Conservation (phyloP, 2,797 vertebrate genomes). For the Microtus agrestis region DNA sequence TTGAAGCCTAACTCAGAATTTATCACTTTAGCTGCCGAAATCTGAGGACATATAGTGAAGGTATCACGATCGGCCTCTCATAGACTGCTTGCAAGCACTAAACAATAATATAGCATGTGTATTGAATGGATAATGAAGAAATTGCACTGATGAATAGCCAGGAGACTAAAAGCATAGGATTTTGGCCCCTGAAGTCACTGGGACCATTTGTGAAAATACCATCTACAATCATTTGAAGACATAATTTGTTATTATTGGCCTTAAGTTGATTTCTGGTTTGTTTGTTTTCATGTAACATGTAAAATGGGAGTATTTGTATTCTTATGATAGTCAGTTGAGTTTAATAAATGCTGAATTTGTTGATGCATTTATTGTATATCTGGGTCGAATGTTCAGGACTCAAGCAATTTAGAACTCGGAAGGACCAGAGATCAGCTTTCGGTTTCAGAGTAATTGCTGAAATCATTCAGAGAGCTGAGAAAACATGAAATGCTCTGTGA, state of each 20-base stretch:
- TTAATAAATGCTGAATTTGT: background rate
- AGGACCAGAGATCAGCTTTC: background rate
- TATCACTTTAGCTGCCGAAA: background rate
- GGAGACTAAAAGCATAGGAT: background rate
- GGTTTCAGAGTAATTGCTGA: background rate
- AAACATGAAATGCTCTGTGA: background rate
- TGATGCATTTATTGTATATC: background rate
- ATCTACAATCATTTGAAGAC: background rate
- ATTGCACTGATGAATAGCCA: background rate
- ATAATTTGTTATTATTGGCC: background rate
- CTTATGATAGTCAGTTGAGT: background rate
- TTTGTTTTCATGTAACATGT: background rate
- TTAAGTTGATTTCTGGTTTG: background rate
- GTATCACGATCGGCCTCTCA: background rate
- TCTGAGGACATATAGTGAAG: background rate
- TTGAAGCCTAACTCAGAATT: conserved; percentile 1
- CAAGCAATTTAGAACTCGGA: background rate
- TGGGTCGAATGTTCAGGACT: background rate
- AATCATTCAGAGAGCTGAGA: background rate
- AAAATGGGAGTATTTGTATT: background rate
- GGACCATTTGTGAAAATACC: background rate
- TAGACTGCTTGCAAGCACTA: background rate
- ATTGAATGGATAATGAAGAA: background rate
- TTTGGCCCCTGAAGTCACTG: background rate
- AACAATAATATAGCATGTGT: background rate